Evolutionary conservation across 2,113 vertebrate species (phyloP), one percentile per base, ranked within the genome.

Genomic region (Tricholaema leucomelas): DNA sequence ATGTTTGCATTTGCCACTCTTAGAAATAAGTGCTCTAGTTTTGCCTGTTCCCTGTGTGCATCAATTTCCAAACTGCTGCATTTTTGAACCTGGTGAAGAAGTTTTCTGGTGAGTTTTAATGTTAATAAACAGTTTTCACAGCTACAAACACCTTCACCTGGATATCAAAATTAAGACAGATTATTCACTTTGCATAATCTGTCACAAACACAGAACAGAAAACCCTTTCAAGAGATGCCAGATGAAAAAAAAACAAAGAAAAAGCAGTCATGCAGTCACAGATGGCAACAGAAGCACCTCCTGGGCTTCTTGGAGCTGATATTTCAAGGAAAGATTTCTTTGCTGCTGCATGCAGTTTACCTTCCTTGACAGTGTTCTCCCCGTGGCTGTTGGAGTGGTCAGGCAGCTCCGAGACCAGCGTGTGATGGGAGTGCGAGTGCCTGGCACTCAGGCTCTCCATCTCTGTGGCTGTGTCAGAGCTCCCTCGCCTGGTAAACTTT

Each of bases 371-470:
- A 2, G 98, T 98, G 94, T 98, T 99, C 16, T 99, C 99, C 25
- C 98, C 98, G 31, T 99, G 99, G 96, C 99, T 99, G 98, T 99
- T 99, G 25, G 99, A 98, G 91, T 99, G 98, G 95, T 99, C 99
- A 0, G 99, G 99, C 88, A 98, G 96, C 24, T 99, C 99, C 31
- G 98, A 97, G 77, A 99, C 97, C 87, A 99, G 97, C 0, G 99
- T 99, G 81, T 99, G 99, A 59, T 99, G 99, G 1, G 99, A 99
- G 64, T 99, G 99, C 0, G 99, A 99, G 93, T 99, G 99, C 86
- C 98, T 98, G 44, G 98, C 97, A 2, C 98, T 98, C 92, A 99
- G 96, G 88, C 98, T 99, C 95, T 99, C 99, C 81, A 98, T 98
- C 86, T 99, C 99, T 0, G 98, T 98, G 2, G 99, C 98, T 15